A percentile compares a stretch with the other conserved stretches of the same genome.
phyloP scores from a whole-genome alignment of 2,113 vertebrate species.

The Phalacrocorax carbo region DNA sequence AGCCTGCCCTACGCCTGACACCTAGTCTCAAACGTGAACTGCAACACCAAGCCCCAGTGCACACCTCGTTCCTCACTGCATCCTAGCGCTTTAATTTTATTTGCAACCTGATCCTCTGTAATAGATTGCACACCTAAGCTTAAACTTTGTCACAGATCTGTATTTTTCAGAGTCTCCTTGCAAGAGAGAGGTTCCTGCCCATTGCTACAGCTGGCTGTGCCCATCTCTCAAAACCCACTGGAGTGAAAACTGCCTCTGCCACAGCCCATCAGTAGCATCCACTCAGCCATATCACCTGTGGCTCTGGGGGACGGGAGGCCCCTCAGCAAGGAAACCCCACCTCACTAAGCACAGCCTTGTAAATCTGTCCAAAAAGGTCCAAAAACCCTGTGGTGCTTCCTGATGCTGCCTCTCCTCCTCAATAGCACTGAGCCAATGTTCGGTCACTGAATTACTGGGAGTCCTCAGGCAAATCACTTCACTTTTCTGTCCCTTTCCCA shows the following conservation, averaged over 20 bases:
- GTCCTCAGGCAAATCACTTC: neutral
- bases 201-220: rapidly evolving
- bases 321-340: neutral
- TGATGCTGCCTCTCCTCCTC: rapidly evolving
- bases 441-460: neutral
- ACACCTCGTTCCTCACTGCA: neutral
- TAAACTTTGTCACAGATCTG: neutral
- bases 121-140: neutral
- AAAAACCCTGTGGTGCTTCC: neutral
- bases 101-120: neutral
- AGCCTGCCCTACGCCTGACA: neutral
- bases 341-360: neutral
- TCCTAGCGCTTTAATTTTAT: neutral
- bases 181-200: neutral
- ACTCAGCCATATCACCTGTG: neutral
- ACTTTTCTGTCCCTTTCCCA: neutral
- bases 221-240: neutral
- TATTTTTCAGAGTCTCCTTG: neutral
- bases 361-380: neutral
- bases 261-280: neutral
- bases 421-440: neutral
- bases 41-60: rapidly evolving
- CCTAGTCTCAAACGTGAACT: neutral
- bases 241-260: neutral
- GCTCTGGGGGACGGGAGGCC: neutral